Conservation (phyloP, 2,888 invertebrate species). For the Ennomos quercinarius region DNA sequence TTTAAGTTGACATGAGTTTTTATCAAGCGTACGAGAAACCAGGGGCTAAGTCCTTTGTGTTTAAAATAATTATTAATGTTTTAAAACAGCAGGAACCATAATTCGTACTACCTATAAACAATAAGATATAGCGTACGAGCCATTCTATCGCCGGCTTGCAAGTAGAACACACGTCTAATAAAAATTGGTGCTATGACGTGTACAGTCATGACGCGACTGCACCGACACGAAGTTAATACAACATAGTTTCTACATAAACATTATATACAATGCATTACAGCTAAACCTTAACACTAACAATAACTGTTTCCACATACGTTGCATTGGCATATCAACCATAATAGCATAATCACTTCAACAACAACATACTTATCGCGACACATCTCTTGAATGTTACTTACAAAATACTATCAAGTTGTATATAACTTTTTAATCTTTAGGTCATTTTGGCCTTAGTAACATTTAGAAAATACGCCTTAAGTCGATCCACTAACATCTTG, state of each 20-base stretch:
- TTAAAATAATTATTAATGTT: too few relatives aligned
- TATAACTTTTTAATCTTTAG: constrained; percentile 35
- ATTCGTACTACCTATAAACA: too few relatives aligned
- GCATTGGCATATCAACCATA: constrained; percentile 17
- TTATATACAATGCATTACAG: constrained; percentile 30
- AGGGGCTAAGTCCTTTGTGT: too few relatives aligned
- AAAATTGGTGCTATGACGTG: constrained; percentile 32
- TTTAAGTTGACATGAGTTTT: too few relatives aligned
- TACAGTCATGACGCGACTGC: constrained; percentile 31
- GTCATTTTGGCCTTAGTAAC: constrained; percentile 37
- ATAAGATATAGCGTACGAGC: background rate
- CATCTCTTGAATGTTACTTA: constrained; percentile 22
- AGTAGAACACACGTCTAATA: constrained; percentile 20
- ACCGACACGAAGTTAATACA: constrained; percentile 13
- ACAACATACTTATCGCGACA: constrained; percentile 25
- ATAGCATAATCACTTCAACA: constrained; percentile 17
- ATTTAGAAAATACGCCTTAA: constrained; percentile 44
- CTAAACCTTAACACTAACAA: constrained; percentile 31
- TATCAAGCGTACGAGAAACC: too few relatives aligned
- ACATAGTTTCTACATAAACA: constrained; percentile 22
- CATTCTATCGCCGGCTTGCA: constrained; percentile 2
- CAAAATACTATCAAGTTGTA: constrained; percentile 26
- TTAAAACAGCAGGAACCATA: too few relatives aligned
- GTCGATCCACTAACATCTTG: constrained; percentile 39
- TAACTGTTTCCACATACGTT: constrained; percentile 19